These are phyloP conservation scores for Sylvia borin DNA, from an alignment of 2,797 vertebrate genomes.

Conservation along the genomic window DNA sequence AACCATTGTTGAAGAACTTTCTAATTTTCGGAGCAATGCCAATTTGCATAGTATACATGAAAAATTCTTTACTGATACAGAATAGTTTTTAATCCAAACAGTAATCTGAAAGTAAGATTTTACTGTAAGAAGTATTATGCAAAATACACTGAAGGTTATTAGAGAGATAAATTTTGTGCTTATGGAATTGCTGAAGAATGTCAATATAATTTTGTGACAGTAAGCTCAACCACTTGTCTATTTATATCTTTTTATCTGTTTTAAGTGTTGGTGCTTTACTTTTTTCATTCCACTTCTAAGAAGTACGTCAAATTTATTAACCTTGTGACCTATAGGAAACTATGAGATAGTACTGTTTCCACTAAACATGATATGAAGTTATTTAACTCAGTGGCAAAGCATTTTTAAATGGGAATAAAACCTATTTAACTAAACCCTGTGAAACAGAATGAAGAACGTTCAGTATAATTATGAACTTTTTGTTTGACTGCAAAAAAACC, in stretches of 20 bases:
- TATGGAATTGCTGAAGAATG: background rate
- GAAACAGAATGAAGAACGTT: background rate
- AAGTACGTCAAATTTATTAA: background rate
- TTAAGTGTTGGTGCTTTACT: background rate
- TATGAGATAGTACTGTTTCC: background rate
- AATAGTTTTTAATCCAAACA: background rate
- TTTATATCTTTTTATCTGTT: background rate
- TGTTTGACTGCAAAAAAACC: background rate
- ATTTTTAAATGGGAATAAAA: background rate
- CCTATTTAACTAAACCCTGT: background rate
- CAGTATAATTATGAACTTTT: background rate
- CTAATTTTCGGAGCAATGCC: background rate
- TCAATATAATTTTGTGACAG: background rate
- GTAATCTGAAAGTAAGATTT: background rate
- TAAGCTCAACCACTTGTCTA: background rate
- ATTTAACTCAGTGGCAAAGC: background rate
- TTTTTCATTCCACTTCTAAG: background rate
- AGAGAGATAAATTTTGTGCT: background rate
- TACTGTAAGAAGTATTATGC: background rate
- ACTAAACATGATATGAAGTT: background rate
- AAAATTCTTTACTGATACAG: background rate
- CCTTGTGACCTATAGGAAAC: background rate
- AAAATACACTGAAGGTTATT: background rate
- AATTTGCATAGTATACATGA: background rate
- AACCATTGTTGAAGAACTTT: background rate